Evolutionary conservation across 2,888 invertebrate species (phyloP).

Genomic region (Brachypalpus laphriformis): DNA sequence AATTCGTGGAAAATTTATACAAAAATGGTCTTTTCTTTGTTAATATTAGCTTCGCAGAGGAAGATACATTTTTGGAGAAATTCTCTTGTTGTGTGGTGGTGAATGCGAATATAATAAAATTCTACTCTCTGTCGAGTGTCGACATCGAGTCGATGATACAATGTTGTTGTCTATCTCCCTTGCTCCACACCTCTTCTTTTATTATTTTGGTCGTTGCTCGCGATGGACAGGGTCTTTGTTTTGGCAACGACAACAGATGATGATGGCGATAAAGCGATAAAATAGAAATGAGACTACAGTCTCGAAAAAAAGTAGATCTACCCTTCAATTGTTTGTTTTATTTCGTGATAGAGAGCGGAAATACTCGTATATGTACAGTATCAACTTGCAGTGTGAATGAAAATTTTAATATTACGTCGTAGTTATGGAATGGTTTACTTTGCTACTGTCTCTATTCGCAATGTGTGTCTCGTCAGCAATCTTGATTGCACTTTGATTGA

Average conservation of each 20-base stretch:
- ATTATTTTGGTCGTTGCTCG: constrained; percentile 52
- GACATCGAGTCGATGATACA: constrained; percentile 15
- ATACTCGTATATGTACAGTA: too few species aligned
- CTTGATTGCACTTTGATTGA: constrained; percentile 15
- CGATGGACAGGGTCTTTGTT: constrained; percentile 53
- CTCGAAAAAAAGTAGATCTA: constrained; percentile 14
- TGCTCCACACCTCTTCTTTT: constrained; percentile 10
- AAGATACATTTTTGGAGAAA: background rate
- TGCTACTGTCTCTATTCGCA: background rate
- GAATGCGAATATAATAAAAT: background rate
- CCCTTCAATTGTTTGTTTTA: background rate
- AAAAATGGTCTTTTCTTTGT: constrained; percentile 23
- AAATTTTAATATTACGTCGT: background rate
- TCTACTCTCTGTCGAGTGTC: background rate
- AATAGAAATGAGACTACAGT: constrained; percentile 44
- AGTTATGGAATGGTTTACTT: background rate
- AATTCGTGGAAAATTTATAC: constrained; percentile 24
- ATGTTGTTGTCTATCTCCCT: constrained; percentile 25
- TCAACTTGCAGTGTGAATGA: background rate
- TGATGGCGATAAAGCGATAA: constrained; percentile 46
- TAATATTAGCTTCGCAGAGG: background rate
- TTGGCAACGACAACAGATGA: constrained; percentile 63
- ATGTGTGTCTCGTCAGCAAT: background rate
- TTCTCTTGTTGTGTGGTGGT: background rate
- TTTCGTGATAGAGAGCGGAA: background rate